phyloP scores from a whole-genome alignment of 2,113 vertebrate genomes.

The Zosterops borbonicus region DNA sequence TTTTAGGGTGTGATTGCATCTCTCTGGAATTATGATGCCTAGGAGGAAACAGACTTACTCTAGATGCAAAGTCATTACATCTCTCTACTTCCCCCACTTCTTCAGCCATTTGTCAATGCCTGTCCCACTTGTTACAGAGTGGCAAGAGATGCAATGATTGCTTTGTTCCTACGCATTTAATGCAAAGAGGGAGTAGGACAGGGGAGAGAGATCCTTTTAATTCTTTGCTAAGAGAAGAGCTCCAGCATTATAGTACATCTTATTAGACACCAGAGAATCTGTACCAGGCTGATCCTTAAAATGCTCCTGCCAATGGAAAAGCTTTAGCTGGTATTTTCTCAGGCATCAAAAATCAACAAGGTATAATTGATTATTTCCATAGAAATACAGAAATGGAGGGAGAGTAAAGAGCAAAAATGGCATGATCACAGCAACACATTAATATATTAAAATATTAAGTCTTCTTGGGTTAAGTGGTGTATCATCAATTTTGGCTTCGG shows the following conservation, averaged over 20 bases:
- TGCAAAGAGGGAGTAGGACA: not conserved
- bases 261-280: not conserved
- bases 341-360: not conserved
- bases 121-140: not conserved
- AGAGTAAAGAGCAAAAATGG: not conserved
- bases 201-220: not conserved
- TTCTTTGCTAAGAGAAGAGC: not conserved
- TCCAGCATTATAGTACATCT: not conserved
- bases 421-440: not conserved
- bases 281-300: not conserved
- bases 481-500: not conserved
- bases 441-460: not conserved
- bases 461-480: not conserved
- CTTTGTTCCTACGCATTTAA: not conserved
- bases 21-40: not conserved
- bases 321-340: not conserved
- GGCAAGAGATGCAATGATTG: not conserved
- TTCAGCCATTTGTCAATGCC: not conserved
- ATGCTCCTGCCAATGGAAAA: not conserved
- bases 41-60: not conserved
- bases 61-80: not conserved
- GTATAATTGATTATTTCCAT: not conserved
- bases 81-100: not conserved
- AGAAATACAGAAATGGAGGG: not conserved
- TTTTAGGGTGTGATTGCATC: not conserved